These are phyloP conservation scores for Myrmophylax atrothorax DNA, from an alignment of 2,113 vertebrate species.

Conservation along the genomic window DNA sequence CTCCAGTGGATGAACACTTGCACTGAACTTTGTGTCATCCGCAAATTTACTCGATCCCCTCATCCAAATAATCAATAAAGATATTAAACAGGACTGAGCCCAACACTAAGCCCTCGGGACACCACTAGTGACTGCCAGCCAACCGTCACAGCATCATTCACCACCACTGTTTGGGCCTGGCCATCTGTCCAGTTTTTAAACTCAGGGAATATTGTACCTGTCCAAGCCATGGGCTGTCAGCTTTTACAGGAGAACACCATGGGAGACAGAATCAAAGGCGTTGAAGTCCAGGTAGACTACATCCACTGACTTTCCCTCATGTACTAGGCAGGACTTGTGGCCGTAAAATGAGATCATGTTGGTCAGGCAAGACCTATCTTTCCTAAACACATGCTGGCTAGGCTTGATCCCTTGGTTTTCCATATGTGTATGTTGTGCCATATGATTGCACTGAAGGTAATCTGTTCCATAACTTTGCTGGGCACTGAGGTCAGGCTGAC, in stretches of 20 bases:
- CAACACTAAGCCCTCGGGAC: neutral
- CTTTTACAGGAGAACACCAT: neutral
- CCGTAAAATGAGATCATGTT: neutral
- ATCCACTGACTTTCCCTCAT: neutral
- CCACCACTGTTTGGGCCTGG: neutral
- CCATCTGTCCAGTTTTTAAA: neutral
- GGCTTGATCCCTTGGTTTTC: neutral
- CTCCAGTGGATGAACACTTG: neutral
- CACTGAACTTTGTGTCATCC: neutral
- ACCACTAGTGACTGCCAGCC: neutral
- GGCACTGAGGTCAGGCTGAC: neutral
- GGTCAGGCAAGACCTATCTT: neutral
- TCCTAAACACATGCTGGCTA: neutral
- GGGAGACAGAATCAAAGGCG: neutral
- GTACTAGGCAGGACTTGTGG: fast-evolving
- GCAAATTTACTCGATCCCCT: neutral
- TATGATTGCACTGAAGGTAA: neutral
- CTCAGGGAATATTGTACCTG: neutral
- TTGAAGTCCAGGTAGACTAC: neutral
- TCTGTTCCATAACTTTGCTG: neutral
- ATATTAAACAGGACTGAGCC: neutral
- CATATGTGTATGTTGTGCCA: too few species aligned
- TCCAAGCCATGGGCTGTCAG: neutral
- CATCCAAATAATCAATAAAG: neutral
- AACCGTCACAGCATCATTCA: neutral